These are phyloP conservation scores for Athripsodes cinereus DNA, from an alignment of 2,888 invertebrate species.

Conservation along the genomic window DNA sequence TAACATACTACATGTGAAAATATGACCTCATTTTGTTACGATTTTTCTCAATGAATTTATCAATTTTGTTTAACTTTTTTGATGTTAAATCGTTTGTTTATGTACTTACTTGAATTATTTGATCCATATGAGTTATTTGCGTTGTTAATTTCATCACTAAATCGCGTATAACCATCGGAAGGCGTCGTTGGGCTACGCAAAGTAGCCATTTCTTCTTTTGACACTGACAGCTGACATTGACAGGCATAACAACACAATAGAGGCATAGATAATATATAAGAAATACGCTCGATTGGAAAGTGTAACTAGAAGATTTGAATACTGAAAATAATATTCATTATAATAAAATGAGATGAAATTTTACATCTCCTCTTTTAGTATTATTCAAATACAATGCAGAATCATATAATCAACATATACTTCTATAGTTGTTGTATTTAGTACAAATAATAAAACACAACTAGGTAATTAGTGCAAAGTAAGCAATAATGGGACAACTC, in stretches of 20 bases:
- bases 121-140: slow-evolving; percentile 52
- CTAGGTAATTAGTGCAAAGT: background rate
- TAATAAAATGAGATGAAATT: too few relatives aligned
- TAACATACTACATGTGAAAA: too few relatives aligned
- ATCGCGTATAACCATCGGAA: slow-evolving; percentile 57
- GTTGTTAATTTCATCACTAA: slow-evolving; percentile 50
- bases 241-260: background rate
- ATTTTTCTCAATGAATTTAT: too few relatives aligned
- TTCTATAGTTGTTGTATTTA: too few relatives aligned
- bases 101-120: slow-evolving; percentile 52
- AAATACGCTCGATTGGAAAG: background rate
- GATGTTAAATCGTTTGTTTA: too few relatives aligned
- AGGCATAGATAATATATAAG: background rate
- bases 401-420: too few relatives aligned
- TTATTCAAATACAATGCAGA: too few relatives aligned
- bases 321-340: background rate
- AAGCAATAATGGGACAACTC: too few relatives aligned
- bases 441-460: background rate
- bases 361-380: too few relatives aligned
- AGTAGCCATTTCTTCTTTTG: slow-evolving; percentile 46
- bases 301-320: background rate
- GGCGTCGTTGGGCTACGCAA: slow-evolving; percentile 52
- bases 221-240: slow-evolving; percentile 29
- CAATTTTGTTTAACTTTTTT: too few relatives aligned
- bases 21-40: too few relatives aligned